Percentiles rank a stretch among this genome's conserved stretches.
Conservation (phyloP, 2,113 vertebrate species). For the Carlito syrichta region DNA sequence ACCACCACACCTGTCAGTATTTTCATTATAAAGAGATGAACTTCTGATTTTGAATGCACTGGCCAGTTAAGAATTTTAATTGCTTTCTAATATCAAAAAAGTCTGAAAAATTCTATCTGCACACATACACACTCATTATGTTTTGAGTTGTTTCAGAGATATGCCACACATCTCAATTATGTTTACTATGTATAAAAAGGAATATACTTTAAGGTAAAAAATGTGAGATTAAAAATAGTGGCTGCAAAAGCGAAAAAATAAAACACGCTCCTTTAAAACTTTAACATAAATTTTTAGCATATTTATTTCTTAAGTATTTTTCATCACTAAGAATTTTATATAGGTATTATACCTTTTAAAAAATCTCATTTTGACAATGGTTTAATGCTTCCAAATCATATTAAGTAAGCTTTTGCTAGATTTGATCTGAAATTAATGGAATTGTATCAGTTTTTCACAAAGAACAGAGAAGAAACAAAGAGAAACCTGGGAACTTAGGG, state of each 20-base stretch:
- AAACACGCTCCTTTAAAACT: background rate
- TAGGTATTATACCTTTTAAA: background rate
- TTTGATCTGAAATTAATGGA: background rate
- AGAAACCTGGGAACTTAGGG: background rate
- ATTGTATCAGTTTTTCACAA: background rate
- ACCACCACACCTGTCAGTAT: background rate
- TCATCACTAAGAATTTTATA: background rate
- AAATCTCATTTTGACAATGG: background rate
- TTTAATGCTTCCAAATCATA: background rate
- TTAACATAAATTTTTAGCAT: background rate
- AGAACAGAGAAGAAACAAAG: background rate
- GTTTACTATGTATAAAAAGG: background rate
- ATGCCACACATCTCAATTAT: background rate
- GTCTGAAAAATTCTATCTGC: background rate
- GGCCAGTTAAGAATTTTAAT: slow-evolving; percentile 40
- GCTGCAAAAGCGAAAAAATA: background rate
- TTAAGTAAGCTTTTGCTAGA: background rate
- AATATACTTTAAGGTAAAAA: background rate
- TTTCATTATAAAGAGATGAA: background rate
- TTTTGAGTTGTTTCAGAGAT: background rate
- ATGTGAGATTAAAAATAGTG: background rate
- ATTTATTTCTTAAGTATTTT: background rate
- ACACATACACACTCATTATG: background rate
- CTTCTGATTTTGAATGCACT: slow-evolving; percentile 38
- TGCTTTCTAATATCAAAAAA: slow-evolving; percentile 36